These are phyloP conservation scores for Microplitis manilae DNA, from an alignment of 2,888 invertebrate genomes.

Conservation along the genomic window DNA sequence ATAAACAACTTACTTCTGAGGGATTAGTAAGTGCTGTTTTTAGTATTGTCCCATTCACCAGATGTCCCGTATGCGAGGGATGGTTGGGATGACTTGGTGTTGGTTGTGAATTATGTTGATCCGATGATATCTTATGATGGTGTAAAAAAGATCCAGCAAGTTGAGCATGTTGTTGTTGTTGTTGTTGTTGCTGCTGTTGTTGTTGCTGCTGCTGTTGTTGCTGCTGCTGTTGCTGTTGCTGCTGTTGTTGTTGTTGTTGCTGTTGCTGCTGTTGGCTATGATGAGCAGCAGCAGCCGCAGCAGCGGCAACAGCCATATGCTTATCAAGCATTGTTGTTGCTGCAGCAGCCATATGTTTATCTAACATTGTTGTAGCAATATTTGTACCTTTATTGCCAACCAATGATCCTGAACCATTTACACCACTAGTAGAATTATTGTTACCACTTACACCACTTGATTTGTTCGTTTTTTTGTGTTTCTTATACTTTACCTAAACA, in stretches of 20 bases:
- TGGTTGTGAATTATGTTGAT: conserved; percentile 65
- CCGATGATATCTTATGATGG: conserved; percentile 70
- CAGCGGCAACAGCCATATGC: conserved; percentile 69
- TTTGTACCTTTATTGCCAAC: conserved; percentile 58
- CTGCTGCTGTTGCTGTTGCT: conserved; percentile 68
- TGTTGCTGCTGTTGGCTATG: conserved; percentile 73
- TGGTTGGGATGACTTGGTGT: conserved; percentile 68
- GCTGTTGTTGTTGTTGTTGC: conserved; percentile 64
- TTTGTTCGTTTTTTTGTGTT: conserved; percentile 89
- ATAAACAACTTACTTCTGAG: conserved; percentile 78
- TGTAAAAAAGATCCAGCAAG: conserved; percentile 67
- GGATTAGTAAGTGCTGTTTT: conserved; percentile 96
- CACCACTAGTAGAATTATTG: conserved; percentile 66
- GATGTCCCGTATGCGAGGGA: conserved; percentile 78
- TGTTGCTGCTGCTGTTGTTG: conserved; percentile 69
- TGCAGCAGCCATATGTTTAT: conserved; percentile 71
- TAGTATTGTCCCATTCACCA: conserved; percentile 92
- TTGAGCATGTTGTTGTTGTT: conserved; percentile 60
- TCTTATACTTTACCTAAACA: conserved; percentile 92
- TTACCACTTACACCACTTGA: conserved; percentile 70
- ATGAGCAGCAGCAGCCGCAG: conserved; percentile 65
- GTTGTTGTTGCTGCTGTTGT: conserved; percentile 33
- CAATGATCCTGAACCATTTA: conserved; percentile 67
- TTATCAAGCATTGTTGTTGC: conserved; percentile 67
- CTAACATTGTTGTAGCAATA: conserved; percentile 64